Conservation (phyloP, 2,888 invertebrate species). For the Choreutis nemorana region DNA sequence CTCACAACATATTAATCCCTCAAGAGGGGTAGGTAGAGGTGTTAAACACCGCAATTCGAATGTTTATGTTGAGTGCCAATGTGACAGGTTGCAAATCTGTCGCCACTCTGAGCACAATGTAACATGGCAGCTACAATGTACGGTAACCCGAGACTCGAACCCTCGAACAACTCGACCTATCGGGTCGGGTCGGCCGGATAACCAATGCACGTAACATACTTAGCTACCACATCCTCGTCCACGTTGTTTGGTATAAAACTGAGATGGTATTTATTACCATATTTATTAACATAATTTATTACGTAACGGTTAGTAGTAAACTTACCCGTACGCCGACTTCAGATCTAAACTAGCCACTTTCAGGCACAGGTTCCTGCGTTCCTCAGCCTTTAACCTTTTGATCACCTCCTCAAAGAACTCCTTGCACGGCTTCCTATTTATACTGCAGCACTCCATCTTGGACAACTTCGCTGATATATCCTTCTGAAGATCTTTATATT, state of each 20-base stretch:
- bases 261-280: neutral
- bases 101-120: too few relatives aligned
- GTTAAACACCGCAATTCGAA: too few relatives aligned
- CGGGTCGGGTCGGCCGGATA: too few relatives aligned
- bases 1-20: too few relatives aligned
- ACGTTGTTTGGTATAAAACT: neutral
- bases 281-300: neutral
- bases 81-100: too few relatives aligned
- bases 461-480: slow-evolving; percentile 31
- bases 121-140: too few relatives aligned
- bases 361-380: slow-evolving; percentile 28
- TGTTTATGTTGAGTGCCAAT: too few relatives aligned
- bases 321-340: slow-evolving; percentile 38
- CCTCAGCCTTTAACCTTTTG: slow-evolving; percentile 22
- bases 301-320: slow-evolving; percentile 12
- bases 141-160: too few relatives aligned
- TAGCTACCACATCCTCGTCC: too few relatives aligned
- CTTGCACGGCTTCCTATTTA: slow-evolving; percentile 24
- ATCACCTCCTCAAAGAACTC: slow-evolving; percentile 33
- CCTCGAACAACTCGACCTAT: too few relatives aligned
- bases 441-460: slow-evolving; percentile 39
- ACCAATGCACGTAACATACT: too few relatives aligned
- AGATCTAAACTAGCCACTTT: slow-evolving; percentile 34
- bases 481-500: slow-evolving; percentile 46
- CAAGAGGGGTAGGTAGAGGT: too few relatives aligned